These are phyloP conservation scores for Lochmaea capreae DNA, from an alignment of 2,888 invertebrate species.

Conservation along the genomic window DNA sequence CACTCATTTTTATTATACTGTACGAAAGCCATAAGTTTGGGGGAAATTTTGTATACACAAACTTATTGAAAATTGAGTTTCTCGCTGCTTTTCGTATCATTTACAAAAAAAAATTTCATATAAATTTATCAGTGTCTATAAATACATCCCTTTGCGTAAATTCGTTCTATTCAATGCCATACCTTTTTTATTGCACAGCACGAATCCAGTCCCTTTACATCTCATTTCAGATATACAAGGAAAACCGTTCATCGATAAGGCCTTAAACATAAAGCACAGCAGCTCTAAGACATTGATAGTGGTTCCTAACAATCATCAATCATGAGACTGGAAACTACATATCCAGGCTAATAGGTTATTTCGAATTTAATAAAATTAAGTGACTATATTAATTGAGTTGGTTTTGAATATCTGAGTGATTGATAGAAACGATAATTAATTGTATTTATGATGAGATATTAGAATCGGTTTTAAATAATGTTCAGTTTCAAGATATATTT, in stretches of 20 bases:
- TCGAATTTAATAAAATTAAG: slow-evolving; percentile 5
- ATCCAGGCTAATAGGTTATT: neutral
- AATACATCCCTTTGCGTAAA: neutral
- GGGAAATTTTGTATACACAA: no score
- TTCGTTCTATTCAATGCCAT: neutral
- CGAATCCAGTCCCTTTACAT: neutral
- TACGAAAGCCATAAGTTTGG: no score
- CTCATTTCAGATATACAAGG: slow-evolving; percentile 5
- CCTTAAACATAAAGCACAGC: slow-evolving; percentile 8
- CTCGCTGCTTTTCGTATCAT: neutral
- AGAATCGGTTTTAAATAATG: no score
- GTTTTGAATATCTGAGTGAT: neutral
- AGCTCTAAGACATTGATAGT: slow-evolving; percentile 17
- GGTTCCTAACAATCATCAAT: slow-evolving; percentile 24
- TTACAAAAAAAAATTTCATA: neutral
- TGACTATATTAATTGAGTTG: neutral
- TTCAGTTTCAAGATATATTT: no score
- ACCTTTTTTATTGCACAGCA: neutral
- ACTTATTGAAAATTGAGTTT: no score
- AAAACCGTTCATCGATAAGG: neutral
- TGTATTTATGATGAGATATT: no score
- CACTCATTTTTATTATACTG: no score
- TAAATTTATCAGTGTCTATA: neutral
- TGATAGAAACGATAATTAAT: neutral
- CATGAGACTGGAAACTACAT: slow-evolving; percentile 15